Evolutionary conservation across 2,797 vertebrate species (phyloP), one percentile per base, ranked within the genome.

Genomic region (Erpetoichthys calabaricus): DNA sequence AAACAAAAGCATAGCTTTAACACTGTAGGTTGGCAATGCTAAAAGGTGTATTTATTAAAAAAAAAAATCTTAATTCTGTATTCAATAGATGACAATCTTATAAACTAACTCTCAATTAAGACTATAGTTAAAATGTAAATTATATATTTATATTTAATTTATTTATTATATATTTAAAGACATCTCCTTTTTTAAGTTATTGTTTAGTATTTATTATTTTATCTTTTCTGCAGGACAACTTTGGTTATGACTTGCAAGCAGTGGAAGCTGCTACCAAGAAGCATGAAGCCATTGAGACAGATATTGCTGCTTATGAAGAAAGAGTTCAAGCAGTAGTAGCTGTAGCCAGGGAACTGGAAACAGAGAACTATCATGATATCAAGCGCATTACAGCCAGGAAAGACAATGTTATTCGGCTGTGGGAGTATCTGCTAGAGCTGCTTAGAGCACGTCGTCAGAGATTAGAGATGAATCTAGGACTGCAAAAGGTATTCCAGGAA

Each of bases 401-500:
- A 64, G 94, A 98, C 75, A 98, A 98, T 0, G 94, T 98, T 50
- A 89, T 93, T 63, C 89, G 94, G 0, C 86, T 98, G 51, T 98
- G 94, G 94, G 93, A 98, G 59, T 98, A 97, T 58, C 89, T 98
- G 55, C 85, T 97, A 74, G 95, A 98, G 72, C 86, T 98, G 66
- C 89, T 98, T 59, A 83, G 85, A 63, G 94, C 92, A 0, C 85
- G 95, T 1, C 68, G 95, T 8, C 86, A 77, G 63, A 69, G 95
- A 1, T 86, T 98, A 51, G 95, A 98, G 81, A 84, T 87, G 84
- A 98, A 89, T 75, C 86, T 97, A 47, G 92, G 91, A 0, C 78
- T 98, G 69, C 94, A 97, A 73, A 89, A 91, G 56, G 91, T 98
- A 69, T 98, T 98, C 86, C 95, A 97, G 83, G 95, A 98, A 66